Percentiles rank a stretch among this genome's conserved stretches.
phyloP scores from a whole-genome alignment of 2,797 vertebrate species.

The Alauda arvensis region DNA sequence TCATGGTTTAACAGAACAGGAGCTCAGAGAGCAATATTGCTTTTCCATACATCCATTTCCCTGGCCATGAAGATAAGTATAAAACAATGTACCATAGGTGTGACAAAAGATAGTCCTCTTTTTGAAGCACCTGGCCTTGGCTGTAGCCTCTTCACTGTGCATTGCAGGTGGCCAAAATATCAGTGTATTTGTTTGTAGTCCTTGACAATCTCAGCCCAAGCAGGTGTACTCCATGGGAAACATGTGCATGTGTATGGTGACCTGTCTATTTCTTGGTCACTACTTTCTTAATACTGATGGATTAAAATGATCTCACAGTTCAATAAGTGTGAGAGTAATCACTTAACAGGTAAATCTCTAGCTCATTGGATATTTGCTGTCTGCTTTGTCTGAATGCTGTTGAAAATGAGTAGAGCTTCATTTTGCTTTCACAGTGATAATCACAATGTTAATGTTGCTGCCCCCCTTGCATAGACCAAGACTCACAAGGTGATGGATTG shows the following conservation, averaged over 20 bases:
- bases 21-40: not conserved
- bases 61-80: not conserved
- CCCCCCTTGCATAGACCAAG: not conserved
- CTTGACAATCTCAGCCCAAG: not conserved
- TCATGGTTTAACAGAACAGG: not conserved
- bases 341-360: not conserved
- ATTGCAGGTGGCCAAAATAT: not conserved
- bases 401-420: not conserved
- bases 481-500: not conserved
- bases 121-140: not conserved
- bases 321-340: not conserved
- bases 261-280: not conserved
- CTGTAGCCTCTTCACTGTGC: not conserved
- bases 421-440: not conserved
- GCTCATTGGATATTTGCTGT: not conserved
- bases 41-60: not conserved
- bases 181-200: not conserved
- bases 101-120: not conserved
- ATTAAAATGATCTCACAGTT: not conserved
- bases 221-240: not conserved
- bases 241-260: rapidly evolving
- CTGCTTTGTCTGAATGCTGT: not conserved
- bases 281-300: not conserved
- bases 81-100: not conserved
- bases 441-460: not conserved